Evolutionary conservation across 2,113 vertebrate genomes (phyloP), one percentile per base, ranked within the genome.

Genomic region (Eurypyga helias): DNA sequence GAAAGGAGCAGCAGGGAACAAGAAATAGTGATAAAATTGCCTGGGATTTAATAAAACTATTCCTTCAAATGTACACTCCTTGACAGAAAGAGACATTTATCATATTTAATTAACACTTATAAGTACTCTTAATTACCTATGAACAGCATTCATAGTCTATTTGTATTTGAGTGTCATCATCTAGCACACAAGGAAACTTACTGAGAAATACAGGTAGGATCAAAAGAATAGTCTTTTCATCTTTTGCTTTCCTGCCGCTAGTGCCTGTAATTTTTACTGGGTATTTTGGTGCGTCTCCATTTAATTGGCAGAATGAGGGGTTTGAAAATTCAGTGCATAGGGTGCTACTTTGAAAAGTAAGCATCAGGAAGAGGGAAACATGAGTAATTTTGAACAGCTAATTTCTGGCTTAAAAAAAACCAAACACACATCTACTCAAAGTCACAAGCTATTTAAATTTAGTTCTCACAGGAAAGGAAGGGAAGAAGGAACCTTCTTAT

Each of bases 111-210:
- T 86, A 94, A 94, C 64, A 62, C 71, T 94, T 73, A 55, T 4
- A 92, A 88, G 93, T 95, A 84, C 81, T 92, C 83, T 92, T 96
- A 95, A 92, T 84, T 90, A 87, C 46, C n/a, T 88, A 73, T 65
- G 92, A 93, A 94, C 49, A 87, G 91, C 78, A 94, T 73, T 76
- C 94, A 78, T 8, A 57, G 41, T 34, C 89, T 84, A 78, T 90
- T 93, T 94, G 61, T 82, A 67, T 57, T 95, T 65, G 52, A 81
- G 77, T 69, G 77, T 64, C 94, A 72, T 88, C 83, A 77, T 29
- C 46, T 45, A 79, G 65, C 48, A 82, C 29, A 90, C 3, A 3
- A 89, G 89, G 52, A 95, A 93, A 52, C 48, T 75, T 70, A 48
- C 45, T 65, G 45, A 76, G 86, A 80, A 91, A 79, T 11, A 84